Evolutionary conservation across 2,888 invertebrate genomes (phyloP), one percentile per base, ranked within the genome.

Genomic region (Cryptocephalus primarius): DNA sequence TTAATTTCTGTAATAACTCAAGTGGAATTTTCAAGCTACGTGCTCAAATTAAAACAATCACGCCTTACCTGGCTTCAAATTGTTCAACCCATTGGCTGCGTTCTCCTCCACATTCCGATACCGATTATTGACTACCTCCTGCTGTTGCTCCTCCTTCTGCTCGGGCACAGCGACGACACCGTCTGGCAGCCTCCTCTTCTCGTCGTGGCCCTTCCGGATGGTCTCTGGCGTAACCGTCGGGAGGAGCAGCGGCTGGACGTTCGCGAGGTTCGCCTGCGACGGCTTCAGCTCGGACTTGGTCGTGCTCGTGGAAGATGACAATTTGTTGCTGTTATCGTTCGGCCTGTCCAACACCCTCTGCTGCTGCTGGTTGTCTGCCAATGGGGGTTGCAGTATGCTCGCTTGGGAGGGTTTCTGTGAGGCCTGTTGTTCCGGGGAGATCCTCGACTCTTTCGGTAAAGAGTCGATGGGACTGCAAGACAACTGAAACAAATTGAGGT

Each of bases 31-130:
- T n/a, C n/a, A n/a, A n/a, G n/a, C n/a, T n/a, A n/a, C n/a, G n/a
- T n/a, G n/a, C n/a, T n/a, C n/a, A n/a, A n/a, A 22, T 22, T 22
- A 22, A 22, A 22, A 22, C 6, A 22, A 22, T 22, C 22, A 22
- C 22, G 22, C 6, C 22, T 22, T 22, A 22, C 22, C 22, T 2
- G 22, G 22, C 22, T 22, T 22, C n/a, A 10, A 31, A 12, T 33
- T 8, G n/a, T 32, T 31, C 10, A n/a, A 12, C 22, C 9, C 36
- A 13, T 50, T 50, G 9, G 46, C n/a, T n/a, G n/a, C 53, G 32
- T 48, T 50, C 13, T 52, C 54, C 14, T 47, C 51, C n/a, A 49
- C 72, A 55, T 72, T 71, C 46, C 71, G 69, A 32, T 74, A 63
- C 45, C 67, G 58, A 54, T 70, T 70, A 31, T 70, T 70, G 2